Evolutionary conservation across 2,113 vertebrate species (phyloP).

Genomic region (Mesoclemmys tuberculata): DNA sequence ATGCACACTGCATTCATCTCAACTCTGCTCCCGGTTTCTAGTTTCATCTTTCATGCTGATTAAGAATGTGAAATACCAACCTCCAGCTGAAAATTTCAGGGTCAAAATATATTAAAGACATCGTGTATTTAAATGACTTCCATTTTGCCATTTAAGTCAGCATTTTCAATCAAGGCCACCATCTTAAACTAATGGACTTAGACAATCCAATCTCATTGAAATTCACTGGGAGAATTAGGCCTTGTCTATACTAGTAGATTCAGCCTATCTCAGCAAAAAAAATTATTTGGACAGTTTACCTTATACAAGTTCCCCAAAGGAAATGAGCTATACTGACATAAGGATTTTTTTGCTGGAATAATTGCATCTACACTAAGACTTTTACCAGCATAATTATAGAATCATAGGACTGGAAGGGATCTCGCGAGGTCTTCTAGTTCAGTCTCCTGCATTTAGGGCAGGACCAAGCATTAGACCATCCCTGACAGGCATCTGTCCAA

Average conservation of each 20-base stretch:
- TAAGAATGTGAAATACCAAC: neutral
- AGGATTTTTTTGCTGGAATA: neutral
- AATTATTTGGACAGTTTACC: neutral
- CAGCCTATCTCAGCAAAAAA: neutral
- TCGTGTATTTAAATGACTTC: neutral
- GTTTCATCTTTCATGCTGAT: conserved; percentile 48
- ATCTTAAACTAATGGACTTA: neutral
- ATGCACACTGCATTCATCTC: neutral
- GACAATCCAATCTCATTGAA: neutral
- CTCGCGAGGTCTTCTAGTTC: too few relatives aligned
- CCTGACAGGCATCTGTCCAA: too few relatives aligned
- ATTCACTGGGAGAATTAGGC: neutral
- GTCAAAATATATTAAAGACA: neutral
- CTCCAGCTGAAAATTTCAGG: neutral
- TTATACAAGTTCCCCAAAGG: neutral
- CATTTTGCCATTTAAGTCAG: neutral
- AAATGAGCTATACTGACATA: neutral
- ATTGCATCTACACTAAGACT: neutral
- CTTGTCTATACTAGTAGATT: neutral
- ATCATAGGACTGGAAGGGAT: too few relatives aligned
- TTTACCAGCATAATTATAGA: neutral
- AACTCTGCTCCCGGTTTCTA: rapidly evolving
- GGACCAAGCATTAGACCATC: too few relatives aligned
- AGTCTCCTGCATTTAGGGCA: too few relatives aligned
- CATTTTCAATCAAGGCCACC: neutral